phyloP scores from a whole-genome alignment of 30 jellyfish, hydroid and myxozoan genomes.

The Aurelia sp. region DNA sequence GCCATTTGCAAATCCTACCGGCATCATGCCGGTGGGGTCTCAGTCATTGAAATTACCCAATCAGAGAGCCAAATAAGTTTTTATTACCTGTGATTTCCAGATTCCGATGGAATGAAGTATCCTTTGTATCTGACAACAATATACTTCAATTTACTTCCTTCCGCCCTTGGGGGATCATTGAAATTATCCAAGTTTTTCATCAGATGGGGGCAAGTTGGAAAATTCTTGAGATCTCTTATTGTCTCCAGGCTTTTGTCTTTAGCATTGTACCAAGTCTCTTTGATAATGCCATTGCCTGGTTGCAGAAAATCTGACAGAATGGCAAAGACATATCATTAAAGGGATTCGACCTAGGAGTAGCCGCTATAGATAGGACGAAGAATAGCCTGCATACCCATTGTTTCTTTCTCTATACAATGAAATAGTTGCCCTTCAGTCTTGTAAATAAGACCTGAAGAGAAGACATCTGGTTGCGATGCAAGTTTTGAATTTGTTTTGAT shows the following conservation, averaged over 20 bases:
- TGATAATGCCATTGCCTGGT: constrained; percentile 45
- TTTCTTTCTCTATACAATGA: too few species aligned
- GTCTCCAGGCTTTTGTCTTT: constrained; percentile 2
- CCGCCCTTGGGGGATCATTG: constrained; percentile 16
- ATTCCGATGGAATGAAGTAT: constrained; percentile 28
- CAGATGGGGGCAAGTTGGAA: constrained; percentile 34
- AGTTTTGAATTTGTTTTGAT: too few species aligned
- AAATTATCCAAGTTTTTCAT: constrained; percentile 31
- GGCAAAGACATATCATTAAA: too few species aligned
- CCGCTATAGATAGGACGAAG: too few species aligned
- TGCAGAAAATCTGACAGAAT: constrained; percentile 7
- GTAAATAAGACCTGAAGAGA: too few species aligned
- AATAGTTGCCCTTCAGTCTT: too few species aligned
- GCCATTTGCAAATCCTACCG: too few species aligned
- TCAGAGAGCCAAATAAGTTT: neutral
- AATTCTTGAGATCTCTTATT: neutral
- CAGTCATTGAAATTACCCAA: too few species aligned
- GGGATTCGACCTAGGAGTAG: too few species aligned
- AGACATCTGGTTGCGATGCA: too few species aligned
- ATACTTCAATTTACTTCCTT: neutral
- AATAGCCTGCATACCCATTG: too few species aligned
- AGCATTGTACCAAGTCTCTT: constrained; percentile 34
- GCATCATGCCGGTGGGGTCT: too few species aligned
- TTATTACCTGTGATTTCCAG: constrained; percentile 40
- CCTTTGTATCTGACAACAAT: constrained; percentile 18